Conservation (phyloP, 64 coral and sea anemone species). For the Actinia equina region DNA sequence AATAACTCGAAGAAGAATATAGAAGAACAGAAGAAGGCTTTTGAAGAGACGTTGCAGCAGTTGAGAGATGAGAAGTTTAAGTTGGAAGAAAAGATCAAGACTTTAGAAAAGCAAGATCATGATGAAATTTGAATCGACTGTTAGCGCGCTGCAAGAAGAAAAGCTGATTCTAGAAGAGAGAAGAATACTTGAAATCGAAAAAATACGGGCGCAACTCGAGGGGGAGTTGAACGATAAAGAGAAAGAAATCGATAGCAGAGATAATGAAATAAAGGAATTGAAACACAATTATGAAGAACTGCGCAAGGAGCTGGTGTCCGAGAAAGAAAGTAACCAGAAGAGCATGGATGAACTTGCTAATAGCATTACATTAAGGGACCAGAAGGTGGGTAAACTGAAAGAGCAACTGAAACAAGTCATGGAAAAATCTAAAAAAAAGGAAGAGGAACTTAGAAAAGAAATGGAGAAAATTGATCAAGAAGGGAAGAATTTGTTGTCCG, state of each 20-base stretch:
- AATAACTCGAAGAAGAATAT: constrained; percentile 40
- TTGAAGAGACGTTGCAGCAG: constrained; percentile 14
- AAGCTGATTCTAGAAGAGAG: constrained; percentile 64
- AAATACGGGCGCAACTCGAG: constrained; percentile 44
- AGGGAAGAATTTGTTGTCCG: constrained; percentile 35
- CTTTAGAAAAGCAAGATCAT: constrained; percentile 3
- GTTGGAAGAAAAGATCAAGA: constrained; percentile 21
- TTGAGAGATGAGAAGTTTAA: constrained; percentile 36
- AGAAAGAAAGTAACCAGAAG: constrained; percentile 48
- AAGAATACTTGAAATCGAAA: constrained; percentile 62
- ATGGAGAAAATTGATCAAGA: constrained; percentile 43
- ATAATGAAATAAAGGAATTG: constrained; percentile 42
- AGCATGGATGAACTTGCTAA: constrained; percentile 69
- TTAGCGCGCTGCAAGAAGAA: constrained; percentile 34
- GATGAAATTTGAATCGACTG: constrained; percentile 23
- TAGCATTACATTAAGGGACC: constrained; percentile 75
- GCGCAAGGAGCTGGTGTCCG: constrained; percentile 20
- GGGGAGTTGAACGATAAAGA: constrained; percentile 39
- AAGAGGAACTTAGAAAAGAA: constrained; percentile 57
- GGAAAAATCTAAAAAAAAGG: constrained; percentile 34
- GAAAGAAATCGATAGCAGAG: constrained; percentile 42
- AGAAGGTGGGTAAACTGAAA: constrained; percentile 73
- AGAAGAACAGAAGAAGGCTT: constrained; percentile 25
- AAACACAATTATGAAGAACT: constrained; percentile 47
- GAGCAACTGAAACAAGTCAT: constrained; percentile 58